phyloP scores from a whole-genome alignment of 2,888 invertebrate species.

The Panopea generosa region DNA sequence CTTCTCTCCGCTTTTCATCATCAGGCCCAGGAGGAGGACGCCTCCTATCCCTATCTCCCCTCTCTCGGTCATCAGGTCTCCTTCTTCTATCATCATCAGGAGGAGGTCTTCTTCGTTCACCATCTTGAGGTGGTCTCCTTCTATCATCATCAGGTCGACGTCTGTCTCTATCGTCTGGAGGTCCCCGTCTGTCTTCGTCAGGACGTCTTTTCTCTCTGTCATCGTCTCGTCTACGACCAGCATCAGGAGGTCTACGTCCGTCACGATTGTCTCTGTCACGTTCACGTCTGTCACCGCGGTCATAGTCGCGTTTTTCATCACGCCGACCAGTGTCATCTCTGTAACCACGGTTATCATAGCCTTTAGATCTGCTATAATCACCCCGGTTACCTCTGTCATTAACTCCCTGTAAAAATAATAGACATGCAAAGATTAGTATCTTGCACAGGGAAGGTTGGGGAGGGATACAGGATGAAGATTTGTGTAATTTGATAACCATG shows the following conservation, averaged over 20 bases:
- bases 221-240: conserved; percentile 23
- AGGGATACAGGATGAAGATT: conserved; percentile 44
- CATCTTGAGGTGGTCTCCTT: conserved; percentile 27
- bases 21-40: conserved; percentile 24
- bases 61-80: conserved; percentile 31
- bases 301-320: conserved; percentile 36
- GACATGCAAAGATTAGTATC: conserved; percentile 51
- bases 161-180: conserved; percentile 48
- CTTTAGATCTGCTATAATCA: conserved; percentile 59
- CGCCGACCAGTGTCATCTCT: conserved; percentile 48
- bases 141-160: conserved; percentile 56
- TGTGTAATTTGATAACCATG: conserved; percentile 59
- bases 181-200: conserved; percentile 47
- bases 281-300: conserved; percentile 21
- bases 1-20: conserved; percentile 35
- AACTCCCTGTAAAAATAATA: conserved; percentile 50
- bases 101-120: conserved; percentile 44
- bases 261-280: conserved; percentile 43
- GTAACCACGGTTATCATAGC: conserved; percentile 72
- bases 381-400: conserved; percentile 65
- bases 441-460: conserved; percentile 53
- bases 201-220: conserved; percentile 43
- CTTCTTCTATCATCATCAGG: conserved; percentile 37
- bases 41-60: conserved; percentile 2
- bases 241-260: conserved; percentile 49